phyloP scores from a whole-genome alignment of 2,113 vertebrate genomes.

The Sinosuthora webbiana region DNA sequence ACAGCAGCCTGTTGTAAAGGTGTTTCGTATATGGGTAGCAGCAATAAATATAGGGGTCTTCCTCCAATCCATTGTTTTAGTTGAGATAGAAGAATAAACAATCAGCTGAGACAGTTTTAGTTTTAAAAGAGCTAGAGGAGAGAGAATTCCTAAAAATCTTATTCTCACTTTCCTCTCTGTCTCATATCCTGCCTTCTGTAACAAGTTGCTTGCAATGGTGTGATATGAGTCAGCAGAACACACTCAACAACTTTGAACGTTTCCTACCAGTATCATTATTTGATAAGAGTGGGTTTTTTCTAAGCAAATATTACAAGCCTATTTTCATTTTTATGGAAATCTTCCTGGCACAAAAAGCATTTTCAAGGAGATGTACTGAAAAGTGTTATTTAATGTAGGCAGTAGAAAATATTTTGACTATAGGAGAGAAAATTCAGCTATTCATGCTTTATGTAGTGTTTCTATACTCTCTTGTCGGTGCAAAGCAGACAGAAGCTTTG shows the following conservation, averaged over 20 bases:
- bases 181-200: not conserved
- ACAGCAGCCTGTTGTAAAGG: not conserved
- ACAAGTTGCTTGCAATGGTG: not conserved
- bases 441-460: not conserved
- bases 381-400: not conserved
- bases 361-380: not conserved
- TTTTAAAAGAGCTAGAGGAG: not conserved
- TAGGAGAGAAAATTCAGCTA: not conserved
- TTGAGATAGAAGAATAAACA: not conserved
- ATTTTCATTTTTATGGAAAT: slow-evolving; percentile 8
- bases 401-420: not conserved
- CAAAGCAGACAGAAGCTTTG: not conserved
- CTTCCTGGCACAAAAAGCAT: not conserved
- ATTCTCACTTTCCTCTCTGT: not conserved
- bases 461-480: fast-evolving
- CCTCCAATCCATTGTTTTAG: not conserved
- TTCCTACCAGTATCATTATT: not conserved
- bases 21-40: not conserved
- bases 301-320: not conserved
- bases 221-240: not conserved
- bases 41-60: not conserved
- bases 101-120: not conserved
- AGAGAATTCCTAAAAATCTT: not conserved
- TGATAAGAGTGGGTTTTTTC: not conserved
- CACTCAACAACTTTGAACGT: not conserved